Conservation (phyloP, 2,888 invertebrate genomes). For the Drosophila birchii region DNA sequence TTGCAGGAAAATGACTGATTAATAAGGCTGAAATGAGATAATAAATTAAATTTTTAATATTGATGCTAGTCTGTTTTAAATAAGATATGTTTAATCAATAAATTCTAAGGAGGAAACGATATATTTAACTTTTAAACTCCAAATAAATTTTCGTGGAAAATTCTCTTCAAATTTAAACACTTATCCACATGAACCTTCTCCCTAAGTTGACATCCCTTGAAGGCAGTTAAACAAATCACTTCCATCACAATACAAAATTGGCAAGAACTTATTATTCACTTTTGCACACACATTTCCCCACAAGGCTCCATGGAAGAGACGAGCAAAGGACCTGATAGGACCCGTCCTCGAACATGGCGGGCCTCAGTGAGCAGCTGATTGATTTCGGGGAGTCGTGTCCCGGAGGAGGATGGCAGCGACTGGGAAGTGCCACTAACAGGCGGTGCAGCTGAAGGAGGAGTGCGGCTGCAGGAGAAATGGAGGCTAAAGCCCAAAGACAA, state of each 20-base stretch:
- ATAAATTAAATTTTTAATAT: background rate
- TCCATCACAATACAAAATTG: conserved; percentile 27
- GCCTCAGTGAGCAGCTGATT: conserved; percentile 66
- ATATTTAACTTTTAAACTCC: background rate
- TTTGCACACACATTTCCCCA: conserved; percentile 29
- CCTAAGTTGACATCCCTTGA: conserved; percentile 10
- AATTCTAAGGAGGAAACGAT: background rate
- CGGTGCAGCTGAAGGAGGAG: conserved; percentile 53
- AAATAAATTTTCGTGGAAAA: background rate
- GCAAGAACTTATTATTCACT: conserved; percentile 48
- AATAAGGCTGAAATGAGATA: background rate
- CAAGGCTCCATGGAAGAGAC: background rate
- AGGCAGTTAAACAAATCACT: conserved; percentile 25
- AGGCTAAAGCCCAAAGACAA: conserved; percentile 62
- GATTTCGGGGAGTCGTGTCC: conserved; percentile 43
- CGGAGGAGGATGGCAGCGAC: conserved; percentile 43
- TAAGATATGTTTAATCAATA: background rate
- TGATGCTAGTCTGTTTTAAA: background rate
- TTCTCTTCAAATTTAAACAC: background rate
- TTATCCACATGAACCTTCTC: background rate
- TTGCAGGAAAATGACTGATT: background rate
- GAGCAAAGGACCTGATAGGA: conserved; percentile 22
- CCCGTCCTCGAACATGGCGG: conserved; percentile 34
- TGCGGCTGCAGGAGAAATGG: conserved; percentile 7
- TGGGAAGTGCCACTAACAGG: conserved; percentile 69